A percentile compares a stretch with the other conserved stretches of the same genome.
phyloP scores from a whole-genome alignment of 2,888 invertebrate species.

The Lobophora halterata region DNA sequence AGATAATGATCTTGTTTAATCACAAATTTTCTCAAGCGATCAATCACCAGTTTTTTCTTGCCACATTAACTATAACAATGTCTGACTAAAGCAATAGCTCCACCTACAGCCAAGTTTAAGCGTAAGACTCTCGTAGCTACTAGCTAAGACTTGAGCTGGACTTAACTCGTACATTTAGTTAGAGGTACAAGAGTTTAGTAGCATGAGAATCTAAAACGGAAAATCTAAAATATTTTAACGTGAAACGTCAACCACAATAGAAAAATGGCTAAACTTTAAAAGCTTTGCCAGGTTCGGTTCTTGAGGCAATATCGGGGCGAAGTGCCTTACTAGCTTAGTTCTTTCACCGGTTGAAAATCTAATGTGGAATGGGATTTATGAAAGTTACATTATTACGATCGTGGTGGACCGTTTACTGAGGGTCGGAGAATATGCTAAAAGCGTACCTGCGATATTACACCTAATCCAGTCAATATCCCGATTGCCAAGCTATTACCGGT shows the following conservation, averaged over 20 bases:
- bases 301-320: constrained; percentile 40
- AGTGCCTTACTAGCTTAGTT: constrained; percentile 39
- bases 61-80: too few relatives aligned
- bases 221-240: constrained; percentile 8
- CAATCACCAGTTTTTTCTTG: too few relatives aligned
- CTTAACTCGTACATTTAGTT: too few relatives aligned
- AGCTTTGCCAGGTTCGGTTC: constrained; percentile 41
- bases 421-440: constrained; percentile 35
- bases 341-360: constrained; percentile 45
- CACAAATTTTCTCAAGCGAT: too few relatives aligned
- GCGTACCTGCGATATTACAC: constrained; percentile 33
- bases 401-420: constrained; percentile 38
- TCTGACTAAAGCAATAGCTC: too few relatives aligned
- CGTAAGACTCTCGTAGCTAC: too few relatives aligned
- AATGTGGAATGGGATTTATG: constrained; percentile 52
- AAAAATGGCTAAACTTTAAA: constrained; percentile 43
- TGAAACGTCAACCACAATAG: constrained; percentile 34
- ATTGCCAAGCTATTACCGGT: constrained; percentile 42
- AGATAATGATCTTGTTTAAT: too few relatives aligned
- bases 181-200: too few relatives aligned
- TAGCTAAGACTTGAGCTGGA: too few relatives aligned
- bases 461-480: constrained; percentile 32
- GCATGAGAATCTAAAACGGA: constrained; percentile 20
- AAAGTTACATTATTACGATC: constrained; percentile 43
- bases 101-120: too few relatives aligned